Evolutionary conservation across 53 echinoderm and acorn worm species (phyloP), one percentile per base, ranked within the genome.

Genomic region (Astropecten irregularis): DNA sequence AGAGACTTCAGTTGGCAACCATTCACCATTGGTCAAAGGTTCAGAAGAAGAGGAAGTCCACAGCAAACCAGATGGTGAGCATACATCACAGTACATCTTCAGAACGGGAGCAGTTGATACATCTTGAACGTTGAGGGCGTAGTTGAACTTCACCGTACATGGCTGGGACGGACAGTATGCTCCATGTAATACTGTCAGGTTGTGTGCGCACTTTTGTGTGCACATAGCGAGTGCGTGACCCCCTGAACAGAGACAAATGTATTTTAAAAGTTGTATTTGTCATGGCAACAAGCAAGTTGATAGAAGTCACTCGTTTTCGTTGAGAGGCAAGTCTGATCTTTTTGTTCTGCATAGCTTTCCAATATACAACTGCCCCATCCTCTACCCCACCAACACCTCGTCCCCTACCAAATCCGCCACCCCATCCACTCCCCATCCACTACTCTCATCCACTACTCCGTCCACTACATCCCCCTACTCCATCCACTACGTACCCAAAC

Each of bases 91-190:
- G 38, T 56, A 58, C 56, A 74, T 16, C 2, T 23, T 74, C 4
- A 74, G 38, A 3, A 57, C 40, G 9, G 74, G 74, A 1, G 34
- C n/a, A 42, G 28, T 40, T 1, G 38, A 51, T 22, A 15, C 55
- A 8, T 40, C 74, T 38, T 20, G 26, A 20, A 57, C 58, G 16
- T 57, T 56, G 56, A 42, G 42, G 56, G 74, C 74, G 57, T 74
- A 74, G 74, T 56, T 38, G 40, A 74, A 74, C 1, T 39, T 32
- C 56, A 74, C 56, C 37, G 74, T 74, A 33, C 33, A 26, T 16
- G 55, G 16, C 1, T 39, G 40, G 18, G 36, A 38, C 1, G 11
- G 35, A 13, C 23, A 56, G 9, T 28, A 22, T 1, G 40, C 38
- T 11, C 29, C 56, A 15, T 37, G 30, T 31, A 57, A 0, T 22